Conservation (phyloP, 2,113 vertebrate species). For the Capreolus pygargus region DNA sequence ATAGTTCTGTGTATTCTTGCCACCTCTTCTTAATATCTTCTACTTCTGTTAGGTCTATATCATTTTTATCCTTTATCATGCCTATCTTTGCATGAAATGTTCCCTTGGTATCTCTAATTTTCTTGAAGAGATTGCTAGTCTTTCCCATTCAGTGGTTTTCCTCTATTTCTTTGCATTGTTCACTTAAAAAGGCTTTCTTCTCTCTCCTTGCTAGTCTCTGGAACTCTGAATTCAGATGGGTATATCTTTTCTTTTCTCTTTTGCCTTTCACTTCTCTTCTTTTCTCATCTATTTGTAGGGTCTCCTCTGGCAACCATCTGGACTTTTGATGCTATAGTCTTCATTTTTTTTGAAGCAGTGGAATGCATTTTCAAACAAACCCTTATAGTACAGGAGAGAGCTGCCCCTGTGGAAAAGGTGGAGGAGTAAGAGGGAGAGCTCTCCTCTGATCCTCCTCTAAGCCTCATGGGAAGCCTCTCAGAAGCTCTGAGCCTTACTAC, state of each 20-base stretch:
- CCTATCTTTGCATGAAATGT: not conserved
- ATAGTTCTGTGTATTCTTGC: not conserved
- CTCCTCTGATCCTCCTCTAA: not conserved
- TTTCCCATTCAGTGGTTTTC: not conserved
- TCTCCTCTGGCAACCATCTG: not conserved
- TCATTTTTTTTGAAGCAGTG: not conserved
- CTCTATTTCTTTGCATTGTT: not conserved
- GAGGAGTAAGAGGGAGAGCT: not conserved
- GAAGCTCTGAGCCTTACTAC: not conserved
- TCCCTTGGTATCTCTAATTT: not conserved
- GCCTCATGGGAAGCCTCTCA: not conserved
- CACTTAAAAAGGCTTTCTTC: not conserved
- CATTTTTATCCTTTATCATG: not conserved
- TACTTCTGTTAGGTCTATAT: not conserved
- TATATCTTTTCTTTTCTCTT: not conserved
- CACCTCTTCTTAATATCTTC: not conserved
- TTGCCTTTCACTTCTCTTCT: accelerated
- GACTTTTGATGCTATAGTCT: not conserved
- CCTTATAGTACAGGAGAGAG: not conserved
- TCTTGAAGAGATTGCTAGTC: not conserved
- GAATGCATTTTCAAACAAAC: constrained; percentile 24
- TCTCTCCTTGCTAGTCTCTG: not conserved
- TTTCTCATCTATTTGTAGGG: not conserved
- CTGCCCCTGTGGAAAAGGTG: not conserved
- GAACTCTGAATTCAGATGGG: not conserved